phyloP scores from a whole-genome alignment of 1,140 invertebrate genomes.

The Drosophila auraria region DNA sequence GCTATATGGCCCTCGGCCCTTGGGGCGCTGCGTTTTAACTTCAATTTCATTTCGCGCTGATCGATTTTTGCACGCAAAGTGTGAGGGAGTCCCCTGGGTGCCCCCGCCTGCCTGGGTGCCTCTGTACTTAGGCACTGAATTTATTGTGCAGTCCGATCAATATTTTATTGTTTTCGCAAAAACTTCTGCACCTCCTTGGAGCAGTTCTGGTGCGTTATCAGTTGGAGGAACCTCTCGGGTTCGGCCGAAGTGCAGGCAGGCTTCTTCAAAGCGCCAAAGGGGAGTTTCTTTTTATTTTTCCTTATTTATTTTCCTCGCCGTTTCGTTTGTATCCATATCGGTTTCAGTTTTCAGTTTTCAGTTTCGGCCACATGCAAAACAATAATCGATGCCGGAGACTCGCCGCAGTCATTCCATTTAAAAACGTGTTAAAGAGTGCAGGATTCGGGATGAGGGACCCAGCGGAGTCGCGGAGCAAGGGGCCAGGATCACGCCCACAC shows the following conservation, averaged over 20 bases:
- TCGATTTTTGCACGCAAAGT: conserved; percentile 83
- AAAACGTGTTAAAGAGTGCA: conserved; percentile 79
- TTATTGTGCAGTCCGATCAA: conserved; percentile 70
- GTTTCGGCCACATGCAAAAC: conserved; percentile 71
- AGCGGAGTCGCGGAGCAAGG: too few relatives aligned
- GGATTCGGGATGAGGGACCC: not conserved
- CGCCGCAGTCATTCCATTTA: conserved; percentile 64
- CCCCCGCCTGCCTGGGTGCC: conserved; percentile 6
- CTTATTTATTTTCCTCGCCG: conserved; percentile 4
- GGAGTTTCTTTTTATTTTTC: not conserved
- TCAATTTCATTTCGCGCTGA: conserved; percentile 82
- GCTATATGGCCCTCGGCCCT: conserved; percentile 60
- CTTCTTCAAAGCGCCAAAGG: conserved; percentile 68
- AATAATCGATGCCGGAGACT: conserved; percentile 72
- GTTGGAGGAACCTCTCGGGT: conserved; percentile 10
- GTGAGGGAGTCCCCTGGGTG: conserved; percentile 66
- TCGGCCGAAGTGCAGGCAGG: conserved; percentile 48
- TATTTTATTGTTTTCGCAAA: conserved; percentile 76
- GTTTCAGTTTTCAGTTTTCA: conserved; percentile 47
- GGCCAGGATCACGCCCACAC: conserved; percentile 66
- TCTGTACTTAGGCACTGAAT: conserved; percentile 79
- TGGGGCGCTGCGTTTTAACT: conserved; percentile 70
- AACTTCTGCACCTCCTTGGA: conserved; percentile 72
- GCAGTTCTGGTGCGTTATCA: conserved; percentile 70
- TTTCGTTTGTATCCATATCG: conserved; percentile 32